Evolutionary conservation across 2,797 vertebrate species (phyloP), one percentile per base, ranked within the genome.

Genomic region (Mormyrus hasselquistii): DNA sequence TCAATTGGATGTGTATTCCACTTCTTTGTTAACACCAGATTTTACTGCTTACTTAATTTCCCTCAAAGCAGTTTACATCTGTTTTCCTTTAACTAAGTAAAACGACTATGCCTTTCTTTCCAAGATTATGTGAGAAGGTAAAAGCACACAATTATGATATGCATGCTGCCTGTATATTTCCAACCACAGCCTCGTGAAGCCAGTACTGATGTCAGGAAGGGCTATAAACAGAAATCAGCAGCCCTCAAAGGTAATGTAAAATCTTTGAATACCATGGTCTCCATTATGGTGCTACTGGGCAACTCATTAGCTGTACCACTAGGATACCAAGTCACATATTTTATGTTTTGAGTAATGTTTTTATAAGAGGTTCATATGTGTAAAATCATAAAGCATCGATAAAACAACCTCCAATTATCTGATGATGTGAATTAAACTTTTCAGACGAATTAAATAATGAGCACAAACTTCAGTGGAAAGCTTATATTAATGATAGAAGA

Each of bases 131-230:
- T 38, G 41, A 44, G 14, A 82, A 82, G 76, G 76, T 47, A n/a
- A 47, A 82, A 82, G 7, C 7, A 82, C 8, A 82, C 41, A 47
- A 44, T 82, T 82, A n/a, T 47, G 76, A n/a, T 82, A 47, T 0
- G 4, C 41, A 47, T 8, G 76, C 41, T 82, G 38, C 38, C 25
- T 44, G 16, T 82, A 82, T 44, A 82, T 16, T 82, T 79, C 41
- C 16, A 82, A 82, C 41, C 41, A 41, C 76, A 82, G 76, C 38
- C 73, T 79, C 12, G 2, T 38, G 73, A 19, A 79, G 44, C 73
- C 76, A 82, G 76, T 16, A 82, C 76, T 82, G 76, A 82, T 82
- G 16, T 47, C 76, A 82, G 38, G 47, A 82, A 82, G 76, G 29
- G 38, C 65, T 16, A 73, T 73, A 38, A 73, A 73, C 12, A 16